Evolutionary conservation across 2,888 invertebrate genomes (phyloP), one percentile per base, ranked within the genome.

Genomic region (Drosophila mulleri): DNA sequence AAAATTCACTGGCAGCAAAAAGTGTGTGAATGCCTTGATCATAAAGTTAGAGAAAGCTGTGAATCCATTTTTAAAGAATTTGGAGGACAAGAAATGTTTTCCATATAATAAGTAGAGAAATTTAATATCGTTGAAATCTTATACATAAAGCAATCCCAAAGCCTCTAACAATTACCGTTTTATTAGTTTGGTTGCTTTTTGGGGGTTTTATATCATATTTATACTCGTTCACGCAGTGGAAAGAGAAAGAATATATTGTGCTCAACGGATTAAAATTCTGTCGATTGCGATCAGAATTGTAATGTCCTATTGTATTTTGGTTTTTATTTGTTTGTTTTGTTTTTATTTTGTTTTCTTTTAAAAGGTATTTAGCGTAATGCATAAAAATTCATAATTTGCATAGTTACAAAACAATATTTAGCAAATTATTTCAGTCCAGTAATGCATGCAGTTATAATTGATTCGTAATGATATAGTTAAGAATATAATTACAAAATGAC

Each of bases 31-130:
- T 4, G 9, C 4, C 11, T 8, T 41, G 8, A 0, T 53, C 12
- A 14, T 1, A 1, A 35, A 14, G 23, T 7, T 29, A 8, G 2
- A 41, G 3, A 6, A 0, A 0, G 4, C 11, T 7, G 0, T 3
- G 3, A 0, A 41, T 0, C 42, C 12, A 4, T 5, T 4, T 9
- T 3, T 44, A 2, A 12, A 8, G 1, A 44, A 32, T 0, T 20
- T 57, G 9, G 7, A 11, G 1, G 14, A 42, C 9, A 0, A 14
- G 3, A 2, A 20, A 20, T 57, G 56, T 44, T 4, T 37, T 16
- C 37, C 37, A 1, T 32, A 9, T 2, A 7, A 12, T 4, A 11
- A 0, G 9, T 50, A 50, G 9, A 6, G 5, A 12, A 32, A 12
- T 18, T 16, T 50, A 6, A n/a, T 12, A 50, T 16, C 5, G 6